These are phyloP conservation scores for Rhizomys pruinosus DNA, from an alignment of 2,113 vertebrate genomes.

Conservation along the genomic window DNA sequence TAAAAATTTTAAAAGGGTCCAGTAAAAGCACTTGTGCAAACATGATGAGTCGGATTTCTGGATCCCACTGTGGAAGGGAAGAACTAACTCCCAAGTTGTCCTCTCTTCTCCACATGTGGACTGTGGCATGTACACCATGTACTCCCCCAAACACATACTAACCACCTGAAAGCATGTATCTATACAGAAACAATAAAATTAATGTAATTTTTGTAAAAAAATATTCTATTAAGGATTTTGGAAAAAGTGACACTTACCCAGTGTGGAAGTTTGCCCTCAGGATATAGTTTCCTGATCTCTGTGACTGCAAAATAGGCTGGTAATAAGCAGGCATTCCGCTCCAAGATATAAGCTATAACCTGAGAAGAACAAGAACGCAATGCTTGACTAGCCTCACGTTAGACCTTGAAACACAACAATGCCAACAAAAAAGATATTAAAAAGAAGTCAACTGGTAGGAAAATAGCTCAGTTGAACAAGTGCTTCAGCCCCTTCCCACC, in stretches of 20 bases:
- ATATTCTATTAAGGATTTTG: slow-evolving; percentile 11
- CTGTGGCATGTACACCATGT: not conserved
- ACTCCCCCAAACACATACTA: not conserved
- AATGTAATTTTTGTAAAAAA: slow-evolving; percentile 1
- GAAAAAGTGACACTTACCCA: slow-evolving; percentile 90
- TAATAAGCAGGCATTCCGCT: slow-evolving; percentile 97
- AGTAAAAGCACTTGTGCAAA: not conserved
- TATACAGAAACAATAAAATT: not conserved
- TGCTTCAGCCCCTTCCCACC: no score
- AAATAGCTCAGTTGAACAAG: not conserved
- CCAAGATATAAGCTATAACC: slow-evolving; percentile 98
- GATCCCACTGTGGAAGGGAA: not conserved
- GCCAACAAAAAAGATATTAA: not conserved
- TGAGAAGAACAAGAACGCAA: slow-evolving; percentile 74
- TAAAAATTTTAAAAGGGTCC: not conserved
- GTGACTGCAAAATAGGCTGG: slow-evolving; percentile 98
- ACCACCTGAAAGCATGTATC: not conserved
- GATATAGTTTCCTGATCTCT: slow-evolving; percentile 97
- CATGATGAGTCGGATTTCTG: not conserved
- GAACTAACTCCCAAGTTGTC: not conserved
- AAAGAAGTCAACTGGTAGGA: not conserved
- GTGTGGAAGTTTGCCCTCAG: slow-evolving; percentile 97
- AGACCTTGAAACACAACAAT: slow-evolving; percentile 6
- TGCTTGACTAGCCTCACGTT: not conserved
- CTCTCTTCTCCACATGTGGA: not conserved